A percentile compares a stretch with the other conserved stretches of the same genome.
Evolutionary conservation across 2,888 invertebrate species (phyloP).

Genomic region (Meiosimyza decipiens): DNA sequence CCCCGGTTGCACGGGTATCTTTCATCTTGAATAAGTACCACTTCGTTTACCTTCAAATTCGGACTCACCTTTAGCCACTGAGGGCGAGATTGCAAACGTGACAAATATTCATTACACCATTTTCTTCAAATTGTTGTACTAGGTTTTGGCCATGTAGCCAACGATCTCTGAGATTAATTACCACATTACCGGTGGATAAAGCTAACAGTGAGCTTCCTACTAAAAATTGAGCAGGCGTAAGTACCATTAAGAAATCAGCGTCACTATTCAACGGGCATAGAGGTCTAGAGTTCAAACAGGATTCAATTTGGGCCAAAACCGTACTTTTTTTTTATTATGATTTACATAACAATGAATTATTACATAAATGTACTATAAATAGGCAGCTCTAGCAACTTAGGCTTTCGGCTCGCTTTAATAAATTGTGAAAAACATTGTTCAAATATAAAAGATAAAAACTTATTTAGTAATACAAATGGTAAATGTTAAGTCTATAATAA

Average conservation of each 20-base stretch:
- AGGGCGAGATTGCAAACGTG: slow-evolving; percentile 37
- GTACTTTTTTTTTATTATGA: no score
- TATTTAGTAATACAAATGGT: no score
- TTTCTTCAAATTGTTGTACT: slow-evolving; percentile 39
- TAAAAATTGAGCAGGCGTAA: slow-evolving; percentile 36
- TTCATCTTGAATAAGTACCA: slow-evolving; percentile 39
- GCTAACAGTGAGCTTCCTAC: slow-evolving; percentile 22
- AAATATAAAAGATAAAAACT: no score
- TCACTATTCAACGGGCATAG: slow-evolving; percentile 29
- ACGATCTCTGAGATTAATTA: slow-evolving; percentile 14
- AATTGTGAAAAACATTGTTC: no score
- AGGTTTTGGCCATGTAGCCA: slow-evolving; percentile 34
- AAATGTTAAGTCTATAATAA: no score
- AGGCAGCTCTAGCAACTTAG: no score
- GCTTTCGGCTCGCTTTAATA: no score
- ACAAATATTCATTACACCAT: slow-evolving; percentile 38
- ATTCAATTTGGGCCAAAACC: slow-evolving; percentile 29
- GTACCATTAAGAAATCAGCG: slow-evolving; percentile 11
- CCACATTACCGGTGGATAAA: slow-evolving; percentile 15
- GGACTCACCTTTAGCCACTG: slow-evolving; percentile 31
- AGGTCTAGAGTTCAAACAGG: slow-evolving; percentile 33
- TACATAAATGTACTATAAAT: no score
- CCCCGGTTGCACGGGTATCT: slow-evolving; percentile 44
- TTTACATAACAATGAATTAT: no score
- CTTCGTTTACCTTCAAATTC: slow-evolving; percentile 35